Evolutionary conservation across 2,888 invertebrate species (phyloP).

Genomic region (Eumacrocentrus americanus): DNA sequence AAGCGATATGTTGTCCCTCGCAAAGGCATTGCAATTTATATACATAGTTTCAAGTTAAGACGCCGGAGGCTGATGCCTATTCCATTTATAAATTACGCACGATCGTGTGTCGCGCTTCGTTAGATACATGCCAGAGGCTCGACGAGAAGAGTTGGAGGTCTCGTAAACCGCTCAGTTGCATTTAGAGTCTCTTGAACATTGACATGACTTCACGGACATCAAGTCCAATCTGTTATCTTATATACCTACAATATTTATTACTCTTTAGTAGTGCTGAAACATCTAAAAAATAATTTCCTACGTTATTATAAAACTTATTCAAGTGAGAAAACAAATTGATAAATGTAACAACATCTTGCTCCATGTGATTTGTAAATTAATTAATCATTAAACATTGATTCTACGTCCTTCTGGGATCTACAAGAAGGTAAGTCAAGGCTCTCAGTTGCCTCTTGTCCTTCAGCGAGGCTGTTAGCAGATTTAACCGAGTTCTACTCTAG

Average conservation of each 20-base stretch:
- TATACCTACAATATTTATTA: no score
- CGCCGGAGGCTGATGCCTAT: no score
- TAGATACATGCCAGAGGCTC: constrained; percentile 18
- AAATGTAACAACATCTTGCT: neutral
- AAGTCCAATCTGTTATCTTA: constrained; percentile 4
- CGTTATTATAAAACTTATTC: no score
- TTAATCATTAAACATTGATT: constrained; percentile 4
- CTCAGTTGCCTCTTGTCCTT: neutral
- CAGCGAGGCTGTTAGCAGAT: neutral
- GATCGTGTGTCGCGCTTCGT: constrained; percentile 10
- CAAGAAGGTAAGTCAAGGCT: constrained; percentile 22
- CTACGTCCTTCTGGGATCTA: constrained; percentile 18
- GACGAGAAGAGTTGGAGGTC: constrained; percentile 17
- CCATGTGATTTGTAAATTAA: neutral
- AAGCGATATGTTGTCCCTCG: no score
- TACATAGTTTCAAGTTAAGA: no score
- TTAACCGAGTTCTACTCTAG: constrained; percentile 5
- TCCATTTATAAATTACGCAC: constrained; percentile 48
- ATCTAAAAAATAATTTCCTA: no score
- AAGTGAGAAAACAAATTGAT: neutral
- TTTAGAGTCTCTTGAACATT: constrained; percentile 28
- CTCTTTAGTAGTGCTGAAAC: no score
- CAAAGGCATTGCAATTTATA: no score
- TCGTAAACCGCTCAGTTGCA: constrained; percentile 29
- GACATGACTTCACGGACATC: constrained; percentile 19